phyloP scores from a whole-genome alignment of 2,113 vertebrate species.

The Cygnus atratus region DNA sequence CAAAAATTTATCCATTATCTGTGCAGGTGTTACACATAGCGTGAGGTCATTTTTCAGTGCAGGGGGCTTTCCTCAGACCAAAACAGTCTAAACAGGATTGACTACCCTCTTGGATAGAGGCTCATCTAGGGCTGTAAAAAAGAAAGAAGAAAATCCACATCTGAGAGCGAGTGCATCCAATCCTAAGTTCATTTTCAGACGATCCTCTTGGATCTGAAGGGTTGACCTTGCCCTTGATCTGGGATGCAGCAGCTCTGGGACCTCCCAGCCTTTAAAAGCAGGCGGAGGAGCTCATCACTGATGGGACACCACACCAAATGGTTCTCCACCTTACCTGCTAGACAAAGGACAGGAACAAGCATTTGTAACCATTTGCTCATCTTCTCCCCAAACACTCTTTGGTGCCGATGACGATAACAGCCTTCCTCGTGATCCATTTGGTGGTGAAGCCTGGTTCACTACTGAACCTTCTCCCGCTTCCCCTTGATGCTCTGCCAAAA shows the following conservation, averaged over 20 bases:
- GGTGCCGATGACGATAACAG: background rate
- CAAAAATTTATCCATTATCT: background rate
- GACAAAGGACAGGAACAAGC: background rate
- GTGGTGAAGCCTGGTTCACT: background rate
- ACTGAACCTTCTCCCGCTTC: background rate
- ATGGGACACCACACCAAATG: background rate
- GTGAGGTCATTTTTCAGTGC: background rate
- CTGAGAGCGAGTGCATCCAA: background rate
- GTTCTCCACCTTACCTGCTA: fast-evolving
- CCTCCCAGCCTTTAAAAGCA: background rate
- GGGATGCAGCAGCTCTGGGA: background rate
- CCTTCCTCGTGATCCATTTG: background rate
- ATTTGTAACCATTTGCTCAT: background rate
- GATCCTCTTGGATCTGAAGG: background rate
- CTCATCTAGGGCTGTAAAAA: background rate
- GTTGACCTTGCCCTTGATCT: background rate
- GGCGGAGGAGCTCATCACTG: fast-evolving
- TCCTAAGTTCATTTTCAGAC: background rate
- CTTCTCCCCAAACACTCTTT: background rate
- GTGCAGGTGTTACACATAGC: background rate
- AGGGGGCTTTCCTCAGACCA: background rate
- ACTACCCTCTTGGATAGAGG: background rate
- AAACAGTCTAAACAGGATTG: background rate
- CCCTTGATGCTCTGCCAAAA: background rate
- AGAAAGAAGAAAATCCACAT: fast-evolving